phyloP scores from a whole-genome alignment of 2,113 vertebrate species.

The Neolamprologus modestus region DNA sequence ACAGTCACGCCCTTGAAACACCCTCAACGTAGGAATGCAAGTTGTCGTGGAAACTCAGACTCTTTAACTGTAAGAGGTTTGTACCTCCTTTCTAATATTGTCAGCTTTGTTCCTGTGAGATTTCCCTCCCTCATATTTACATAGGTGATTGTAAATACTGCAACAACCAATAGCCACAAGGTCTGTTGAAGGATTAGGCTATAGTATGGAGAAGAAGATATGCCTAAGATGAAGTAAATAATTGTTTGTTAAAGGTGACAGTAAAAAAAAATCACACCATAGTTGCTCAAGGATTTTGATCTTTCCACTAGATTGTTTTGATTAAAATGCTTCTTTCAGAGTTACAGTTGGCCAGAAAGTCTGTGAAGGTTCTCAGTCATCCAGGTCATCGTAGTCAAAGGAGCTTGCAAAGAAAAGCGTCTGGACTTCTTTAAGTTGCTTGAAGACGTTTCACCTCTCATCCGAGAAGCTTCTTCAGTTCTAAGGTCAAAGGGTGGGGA shows the following conservation, averaged over 20 bases:
- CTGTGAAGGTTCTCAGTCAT: too few species aligned
- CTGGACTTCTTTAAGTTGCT: too few species aligned
- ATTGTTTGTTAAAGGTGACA: neutral
- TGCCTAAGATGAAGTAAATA: neutral
- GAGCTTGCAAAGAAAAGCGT: too few species aligned
- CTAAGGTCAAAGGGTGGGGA: too few species aligned
- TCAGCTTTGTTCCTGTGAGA: neutral
- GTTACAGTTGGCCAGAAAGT: neutral
- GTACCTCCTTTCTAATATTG: neutral
- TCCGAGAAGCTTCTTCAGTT: too few species aligned
- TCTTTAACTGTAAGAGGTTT: neutral
- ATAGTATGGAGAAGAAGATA: neutral
- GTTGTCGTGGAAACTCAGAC: neutral
- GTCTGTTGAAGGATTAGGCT: neutral
- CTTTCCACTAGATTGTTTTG: neutral
- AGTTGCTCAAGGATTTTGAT: neutral
- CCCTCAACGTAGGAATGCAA: neutral
- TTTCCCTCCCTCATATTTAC: neutral
- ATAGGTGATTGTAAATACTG: neutral
- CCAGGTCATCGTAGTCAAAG: too few species aligned
- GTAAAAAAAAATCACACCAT: neutral
- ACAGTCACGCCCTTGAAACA: neutral
- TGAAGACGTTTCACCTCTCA: too few species aligned
- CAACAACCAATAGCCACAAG: neutral
- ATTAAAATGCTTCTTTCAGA: neutral